Conservation (phyloP, 2,888 invertebrate genomes). For the Romanomermis culicivorax region DNA sequence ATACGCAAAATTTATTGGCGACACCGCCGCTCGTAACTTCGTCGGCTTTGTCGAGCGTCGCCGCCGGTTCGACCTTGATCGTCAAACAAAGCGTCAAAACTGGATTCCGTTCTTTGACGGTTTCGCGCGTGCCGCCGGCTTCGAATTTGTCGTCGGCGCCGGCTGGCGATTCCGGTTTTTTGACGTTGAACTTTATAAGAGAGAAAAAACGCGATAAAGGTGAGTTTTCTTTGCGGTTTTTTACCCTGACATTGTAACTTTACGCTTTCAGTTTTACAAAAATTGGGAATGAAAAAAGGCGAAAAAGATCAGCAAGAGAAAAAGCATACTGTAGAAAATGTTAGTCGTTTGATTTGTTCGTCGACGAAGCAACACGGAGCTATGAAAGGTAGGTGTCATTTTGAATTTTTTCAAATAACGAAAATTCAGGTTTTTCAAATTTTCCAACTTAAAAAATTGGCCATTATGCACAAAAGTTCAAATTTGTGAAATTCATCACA, state of each 20-base stretch:
- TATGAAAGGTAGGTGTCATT: slow-evolving; percentile 16
- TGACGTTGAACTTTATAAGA: slow-evolving; percentile 23
- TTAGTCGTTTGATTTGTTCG: slow-evolving; percentile 23
- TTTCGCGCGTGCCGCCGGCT: slow-evolving; percentile 13
- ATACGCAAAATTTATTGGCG: no score
- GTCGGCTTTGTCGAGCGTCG: neutral
- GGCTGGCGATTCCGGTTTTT: neutral
- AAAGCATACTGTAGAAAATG: slow-evolving; percentile 14
- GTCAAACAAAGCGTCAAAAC: slow-evolving; percentile 21
- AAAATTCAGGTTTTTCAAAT: no score
- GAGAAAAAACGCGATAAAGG: slow-evolving; percentile 25
- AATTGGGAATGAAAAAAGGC: slow-evolving; percentile 23
- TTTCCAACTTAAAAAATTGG: no score
- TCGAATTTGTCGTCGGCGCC: neutral
- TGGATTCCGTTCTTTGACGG: slow-evolving; percentile 19
- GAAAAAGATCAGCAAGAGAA: slow-evolving; percentile 9
- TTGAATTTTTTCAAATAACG: no score
- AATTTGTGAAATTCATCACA: no score
- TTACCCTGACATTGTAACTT: no score
- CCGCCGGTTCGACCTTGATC: neutral
- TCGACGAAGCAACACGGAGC: slow-evolving; percentile 22
- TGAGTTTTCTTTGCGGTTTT: neutral
- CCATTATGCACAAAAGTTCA: no score
- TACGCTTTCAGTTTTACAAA: slow-evolving; percentile 22
- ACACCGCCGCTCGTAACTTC: neutral